Evolutionary conservation across 2,888 invertebrate species (phyloP), one percentile per base, ranked within the genome.

Genomic region (Pristionchus maxplancki): DNA sequence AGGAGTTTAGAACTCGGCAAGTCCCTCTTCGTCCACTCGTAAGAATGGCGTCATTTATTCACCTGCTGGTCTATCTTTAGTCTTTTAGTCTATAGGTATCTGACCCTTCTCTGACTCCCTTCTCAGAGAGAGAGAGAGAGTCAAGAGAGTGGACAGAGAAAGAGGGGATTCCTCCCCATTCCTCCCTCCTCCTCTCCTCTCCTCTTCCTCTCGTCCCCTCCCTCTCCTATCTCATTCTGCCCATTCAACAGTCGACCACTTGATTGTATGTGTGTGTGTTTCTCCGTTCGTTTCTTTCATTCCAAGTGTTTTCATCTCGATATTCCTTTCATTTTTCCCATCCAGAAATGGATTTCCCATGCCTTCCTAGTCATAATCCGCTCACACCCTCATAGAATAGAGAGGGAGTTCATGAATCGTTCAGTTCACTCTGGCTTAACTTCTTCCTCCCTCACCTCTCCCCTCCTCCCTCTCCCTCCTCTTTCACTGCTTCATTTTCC

Each of bases 401-500:
- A 17, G 37, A 37, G 40, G 34, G 53, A 50, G 74, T 71, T 87
- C 74, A 87, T n/a, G 62, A 48, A 71, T 85, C 74, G 53, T 87
- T 50, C 81, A 20, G 53, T 78, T 85, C 84, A 71, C 81, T 40
- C 74, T 64, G n/a, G 87, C 74, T 78, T 50, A 48, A 84, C 74
- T 81, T 64, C 53, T 85, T 40, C 81, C 74, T 89, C 87, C 84
- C 71, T 88, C 88, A 40, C 31, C 24, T 24, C n/a, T 15, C 6
- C 44, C n/a, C 89, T 88, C 87, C 87, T 87, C 82, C 87, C 88
- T 88, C 81, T 88, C 88, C 81, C 86, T 88, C 86, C 87, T 82
- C 87, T 84, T 88, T 88, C 89, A 84, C 90, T 88, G 85, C 85
- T 82, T 88, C 88, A 89, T 88, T 87, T 88, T 88, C 88, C 67